Percentiles rank a stretch among this genome's conserved stretches.
Evolutionary conservation across 2,888 invertebrate species (phyloP).

Genomic region (Hydriomena furcata): DNA sequence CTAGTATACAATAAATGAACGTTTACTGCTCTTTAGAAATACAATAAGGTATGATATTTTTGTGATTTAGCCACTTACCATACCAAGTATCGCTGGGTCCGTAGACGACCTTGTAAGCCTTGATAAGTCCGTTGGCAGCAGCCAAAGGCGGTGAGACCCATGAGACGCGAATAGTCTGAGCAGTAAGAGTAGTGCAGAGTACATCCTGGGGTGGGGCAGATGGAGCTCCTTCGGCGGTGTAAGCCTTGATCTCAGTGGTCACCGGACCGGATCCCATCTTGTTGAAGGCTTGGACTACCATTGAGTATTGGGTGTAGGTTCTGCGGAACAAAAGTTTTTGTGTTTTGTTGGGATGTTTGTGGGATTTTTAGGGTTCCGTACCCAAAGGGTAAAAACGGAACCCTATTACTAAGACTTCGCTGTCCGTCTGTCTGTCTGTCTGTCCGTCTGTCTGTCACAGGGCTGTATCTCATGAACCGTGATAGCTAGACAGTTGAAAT

Average conservation of each 20-base stretch:
- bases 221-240: conserved; percentile 97
- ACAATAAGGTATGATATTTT: conserved; percentile 2
- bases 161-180: conserved; percentile 96
- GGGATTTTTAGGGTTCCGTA: no score
- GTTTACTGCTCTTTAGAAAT: no score
- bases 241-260: conserved; percentile 94
- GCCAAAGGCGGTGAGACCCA: conserved; percentile 97
- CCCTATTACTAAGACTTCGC: no score
- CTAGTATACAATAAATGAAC: no score
- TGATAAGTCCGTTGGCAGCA: conserved; percentile 96
- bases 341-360: neutral
- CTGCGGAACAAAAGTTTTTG: conserved; percentile 60
- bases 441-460: no score
- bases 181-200: conserved; percentile 95
- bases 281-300: conserved; percentile 97
- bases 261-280: conserved; percentile 96
- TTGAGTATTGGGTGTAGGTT: conserved; percentile 97
- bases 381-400: no score
- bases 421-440: no score
- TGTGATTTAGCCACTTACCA: conserved; percentile 84
- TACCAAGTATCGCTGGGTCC: conserved; percentile 96
- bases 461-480: no score
- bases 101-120: conserved; percentile 97
- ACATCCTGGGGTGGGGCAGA: conserved; percentile 96
- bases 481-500: no score